These are phyloP conservation scores for Gopherus evgoodei DNA, from an alignment of 2,113 vertebrate genomes.

Conservation along the genomic window DNA sequence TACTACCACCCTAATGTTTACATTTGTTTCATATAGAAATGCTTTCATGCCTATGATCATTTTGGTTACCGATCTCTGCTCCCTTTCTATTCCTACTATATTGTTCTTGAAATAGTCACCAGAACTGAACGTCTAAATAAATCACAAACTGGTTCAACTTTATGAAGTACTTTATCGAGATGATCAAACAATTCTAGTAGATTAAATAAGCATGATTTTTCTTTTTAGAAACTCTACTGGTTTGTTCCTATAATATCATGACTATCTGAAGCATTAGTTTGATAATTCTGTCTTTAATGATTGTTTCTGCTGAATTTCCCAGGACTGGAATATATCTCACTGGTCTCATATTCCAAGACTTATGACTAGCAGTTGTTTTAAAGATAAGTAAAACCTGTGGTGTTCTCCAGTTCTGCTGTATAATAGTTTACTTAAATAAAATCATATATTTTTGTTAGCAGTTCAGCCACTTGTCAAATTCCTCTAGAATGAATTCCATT, in stretches of 20 bases:
- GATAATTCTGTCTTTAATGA: slow-evolving; percentile 17
- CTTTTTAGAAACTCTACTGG: not conserved
- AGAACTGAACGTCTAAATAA: not conserved
- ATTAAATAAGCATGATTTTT: not conserved
- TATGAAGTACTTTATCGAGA: not conserved
- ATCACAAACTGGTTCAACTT: not conserved
- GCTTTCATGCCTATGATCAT: not conserved
- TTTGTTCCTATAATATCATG: not conserved
- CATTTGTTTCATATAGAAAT: not conserved
- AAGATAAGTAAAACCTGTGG: not conserved
- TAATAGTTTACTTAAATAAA: slow-evolving; percentile 41
- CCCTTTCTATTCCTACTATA: not conserved
- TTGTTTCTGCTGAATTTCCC: not conserved
- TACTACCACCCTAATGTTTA: not conserved
- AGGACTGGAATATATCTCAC: slow-evolving; percentile 3
- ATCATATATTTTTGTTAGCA: slow-evolving; percentile 23
- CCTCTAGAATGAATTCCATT: slow-evolving; percentile 31
- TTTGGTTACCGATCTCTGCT: not conserved
- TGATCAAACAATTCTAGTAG: not conserved
- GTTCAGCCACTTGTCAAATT: slow-evolving; percentile 11
- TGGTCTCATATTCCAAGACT: not conserved
- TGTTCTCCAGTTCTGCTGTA: not conserved
- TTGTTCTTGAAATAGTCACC: not conserved
- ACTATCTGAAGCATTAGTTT: not conserved
- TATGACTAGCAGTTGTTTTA: slow-evolving; percentile 29